phyloP scores from a whole-genome alignment of 64 coral and sea anemone genomes.

The Orbicella faveolata region DNA sequence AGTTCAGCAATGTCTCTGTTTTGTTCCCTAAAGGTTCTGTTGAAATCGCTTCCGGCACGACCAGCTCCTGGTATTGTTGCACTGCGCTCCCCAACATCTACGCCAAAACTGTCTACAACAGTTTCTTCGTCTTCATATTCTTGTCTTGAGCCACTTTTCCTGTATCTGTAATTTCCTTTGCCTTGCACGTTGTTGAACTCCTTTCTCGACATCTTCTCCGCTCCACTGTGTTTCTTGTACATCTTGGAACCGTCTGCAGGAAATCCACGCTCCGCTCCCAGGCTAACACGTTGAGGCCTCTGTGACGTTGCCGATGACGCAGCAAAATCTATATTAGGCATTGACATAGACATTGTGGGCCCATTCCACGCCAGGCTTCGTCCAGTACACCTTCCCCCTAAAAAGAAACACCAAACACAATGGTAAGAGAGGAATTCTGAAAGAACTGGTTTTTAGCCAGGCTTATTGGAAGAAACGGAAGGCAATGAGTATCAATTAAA shows the following conservation, averaged over 20 bases:
- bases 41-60: neutral
- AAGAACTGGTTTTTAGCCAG: neutral
- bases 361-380: conserved; percentile 59
- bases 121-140: neutral
- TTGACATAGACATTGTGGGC: conserved; percentile 48
- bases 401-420: conserved; percentile 18
- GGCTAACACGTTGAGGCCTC: neutral
- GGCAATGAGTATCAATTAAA: too few relatives aligned
- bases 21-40: neutral
- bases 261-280: conserved; percentile 15
- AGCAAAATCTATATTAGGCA: conserved; percentile 48
- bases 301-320: conserved; percentile 20
- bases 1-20: neutral
- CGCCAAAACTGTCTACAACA: neutral
- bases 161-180: conserved; percentile 55
- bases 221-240: conserved; percentile 20
- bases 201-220: conserved; percentile 42
- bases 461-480: too few relatives aligned
- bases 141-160: neutral
- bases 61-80: neutral
- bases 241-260: neutral
- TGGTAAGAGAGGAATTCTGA: neutral
- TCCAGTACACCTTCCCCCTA: conserved; percentile 23
- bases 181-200: conserved; percentile 37
- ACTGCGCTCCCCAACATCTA: neutral